Percentiles rank a stretch among this genome's conserved stretches.
Evolutionary conservation across 1,140 invertebrate species (phyloP).

Genomic region (Brachionus manjavacas): DNA sequence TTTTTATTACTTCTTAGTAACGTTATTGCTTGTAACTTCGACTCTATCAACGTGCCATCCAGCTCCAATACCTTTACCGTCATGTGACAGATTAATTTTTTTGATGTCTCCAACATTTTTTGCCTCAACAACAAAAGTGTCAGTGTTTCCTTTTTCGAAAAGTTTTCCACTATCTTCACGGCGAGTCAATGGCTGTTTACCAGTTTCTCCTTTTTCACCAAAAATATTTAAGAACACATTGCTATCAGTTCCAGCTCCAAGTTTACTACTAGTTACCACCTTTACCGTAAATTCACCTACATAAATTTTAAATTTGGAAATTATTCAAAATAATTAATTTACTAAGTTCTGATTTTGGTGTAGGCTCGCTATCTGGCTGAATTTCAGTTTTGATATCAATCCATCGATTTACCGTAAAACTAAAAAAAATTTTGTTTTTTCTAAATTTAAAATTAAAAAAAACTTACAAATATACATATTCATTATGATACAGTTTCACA

Average conservation of each 20-base stretch:
- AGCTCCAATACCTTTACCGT: conserved; percentile 53
- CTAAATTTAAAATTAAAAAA: neutral
- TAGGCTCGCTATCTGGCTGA: neutral
- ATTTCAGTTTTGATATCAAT: conserved; percentile 53
- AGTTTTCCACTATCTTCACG: conserved; percentile 53
- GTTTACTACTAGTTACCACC: conserved; percentile 51
- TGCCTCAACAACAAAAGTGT: conserved; percentile 53
- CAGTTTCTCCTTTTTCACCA: conserved; percentile 54
- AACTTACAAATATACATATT: neutral
- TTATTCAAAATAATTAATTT: neutral
- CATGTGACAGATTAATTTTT: conserved; percentile 57
- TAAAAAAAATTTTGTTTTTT: neutral
- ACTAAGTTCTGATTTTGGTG: neutral
- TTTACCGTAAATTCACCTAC: conserved; percentile 50
- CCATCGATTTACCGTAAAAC: conserved; percentile 53
- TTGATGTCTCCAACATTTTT: conserved; percentile 52
- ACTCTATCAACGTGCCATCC: conserved; percentile 56
- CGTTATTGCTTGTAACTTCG: conserved; percentile 47
- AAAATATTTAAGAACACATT: conserved; percentile 56
- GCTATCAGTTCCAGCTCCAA: conserved; percentile 53
- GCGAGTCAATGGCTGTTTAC: conserved; percentile 48
- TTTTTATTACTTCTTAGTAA: neutral
- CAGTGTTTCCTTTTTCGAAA: conserved; percentile 56
- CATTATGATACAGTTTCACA: neutral
- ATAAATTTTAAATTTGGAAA: neutral